A percentile compares a stretch with the other conserved stretches of the same genome.
phyloP scores from a whole-genome alignment of 2,888 invertebrate genomes.

The Tricholauxania praeusta region DNA sequence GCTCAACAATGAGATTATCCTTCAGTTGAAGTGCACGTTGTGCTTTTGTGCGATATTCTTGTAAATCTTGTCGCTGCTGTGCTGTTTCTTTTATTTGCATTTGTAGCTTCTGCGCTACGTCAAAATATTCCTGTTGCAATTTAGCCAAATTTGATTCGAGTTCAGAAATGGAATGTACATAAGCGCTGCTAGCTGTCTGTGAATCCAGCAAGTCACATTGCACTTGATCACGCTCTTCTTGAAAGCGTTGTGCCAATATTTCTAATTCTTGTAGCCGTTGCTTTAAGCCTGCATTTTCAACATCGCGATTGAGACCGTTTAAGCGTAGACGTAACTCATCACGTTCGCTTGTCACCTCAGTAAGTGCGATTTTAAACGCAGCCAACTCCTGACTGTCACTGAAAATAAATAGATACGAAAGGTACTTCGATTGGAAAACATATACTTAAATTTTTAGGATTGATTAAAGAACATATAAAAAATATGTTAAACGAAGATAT shows the following conservation, averaged over 20 bases:
- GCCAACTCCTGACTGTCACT: constrained; percentile 53
- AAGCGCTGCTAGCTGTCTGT: constrained; percentile 53
- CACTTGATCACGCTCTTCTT: constrained; percentile 57
- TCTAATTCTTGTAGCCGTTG: constrained; percentile 57
- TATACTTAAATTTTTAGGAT: no score
- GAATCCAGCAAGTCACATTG: constrained; percentile 52
- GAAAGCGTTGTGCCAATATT: constrained; percentile 48
- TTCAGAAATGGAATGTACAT: constrained; percentile 64
- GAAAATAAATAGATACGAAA: neutral
- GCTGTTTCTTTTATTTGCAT: constrained; percentile 69
- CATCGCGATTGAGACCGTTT: constrained; percentile 53
- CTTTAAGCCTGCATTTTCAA: constrained; percentile 54
- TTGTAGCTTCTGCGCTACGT: constrained; percentile 69
- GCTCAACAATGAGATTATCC: constrained; percentile 77
- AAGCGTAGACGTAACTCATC: constrained; percentile 59
- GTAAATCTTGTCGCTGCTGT: constrained; percentile 72
- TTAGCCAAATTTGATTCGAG: constrained; percentile 66
- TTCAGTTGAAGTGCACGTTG: constrained; percentile 82
- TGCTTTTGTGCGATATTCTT: constrained; percentile 83
- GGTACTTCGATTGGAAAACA: neutral
- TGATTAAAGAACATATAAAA: no score
- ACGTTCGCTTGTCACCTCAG: constrained; percentile 59
- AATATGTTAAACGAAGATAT: no score
- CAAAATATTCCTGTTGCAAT: constrained; percentile 68
- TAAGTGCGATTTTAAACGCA: constrained; percentile 61